A percentile compares a stretch with the other conserved stretches of the same genome.
phyloP scores from a whole-genome alignment of 2,797 vertebrate species.

The Okamejei kenojei region DNA sequence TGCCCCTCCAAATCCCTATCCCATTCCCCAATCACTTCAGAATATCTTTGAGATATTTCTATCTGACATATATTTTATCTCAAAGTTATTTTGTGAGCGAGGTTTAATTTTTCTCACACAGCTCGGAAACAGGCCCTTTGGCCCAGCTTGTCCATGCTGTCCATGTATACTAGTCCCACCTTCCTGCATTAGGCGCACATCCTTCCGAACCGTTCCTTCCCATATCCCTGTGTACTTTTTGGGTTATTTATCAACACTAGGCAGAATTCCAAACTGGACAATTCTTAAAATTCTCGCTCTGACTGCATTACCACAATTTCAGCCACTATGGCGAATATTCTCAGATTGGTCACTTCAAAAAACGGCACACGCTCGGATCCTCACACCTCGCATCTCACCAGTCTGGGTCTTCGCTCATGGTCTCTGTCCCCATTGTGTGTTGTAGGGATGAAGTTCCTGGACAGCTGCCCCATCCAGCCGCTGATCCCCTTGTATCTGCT shows the following conservation, averaged over 20 bases:
- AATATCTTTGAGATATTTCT: not conserved
- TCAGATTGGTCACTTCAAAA: not conserved
- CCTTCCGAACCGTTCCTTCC: no score
- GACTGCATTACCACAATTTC: not conserved
- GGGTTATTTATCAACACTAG: not conserved
- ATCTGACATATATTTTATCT: not conserved
- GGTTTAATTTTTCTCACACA: not conserved
- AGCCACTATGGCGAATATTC: not conserved
- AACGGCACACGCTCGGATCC: not conserved
- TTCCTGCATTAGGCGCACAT: no score
- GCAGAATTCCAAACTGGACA: not conserved
- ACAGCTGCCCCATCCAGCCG: conserved; percentile 56
- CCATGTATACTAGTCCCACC: no score
- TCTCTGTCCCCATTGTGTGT: conserved; percentile 41
- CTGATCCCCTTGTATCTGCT: conserved; percentile 59
- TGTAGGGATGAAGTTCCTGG: conserved; percentile 58
- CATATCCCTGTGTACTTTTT: no score
- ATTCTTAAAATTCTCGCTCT: not conserved
- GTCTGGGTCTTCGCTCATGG: not conserved
- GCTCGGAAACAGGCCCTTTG: no score
- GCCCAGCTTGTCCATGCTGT: no score
- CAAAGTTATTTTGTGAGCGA: not conserved
- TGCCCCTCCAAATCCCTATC: not conserved
- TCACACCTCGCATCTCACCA: not conserved
- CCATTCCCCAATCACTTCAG: not conserved